These are phyloP conservation scores for Sphaerophoria rueppellii DNA, from an alignment of 2,888 invertebrate species.

Conservation along the genomic window DNA sequence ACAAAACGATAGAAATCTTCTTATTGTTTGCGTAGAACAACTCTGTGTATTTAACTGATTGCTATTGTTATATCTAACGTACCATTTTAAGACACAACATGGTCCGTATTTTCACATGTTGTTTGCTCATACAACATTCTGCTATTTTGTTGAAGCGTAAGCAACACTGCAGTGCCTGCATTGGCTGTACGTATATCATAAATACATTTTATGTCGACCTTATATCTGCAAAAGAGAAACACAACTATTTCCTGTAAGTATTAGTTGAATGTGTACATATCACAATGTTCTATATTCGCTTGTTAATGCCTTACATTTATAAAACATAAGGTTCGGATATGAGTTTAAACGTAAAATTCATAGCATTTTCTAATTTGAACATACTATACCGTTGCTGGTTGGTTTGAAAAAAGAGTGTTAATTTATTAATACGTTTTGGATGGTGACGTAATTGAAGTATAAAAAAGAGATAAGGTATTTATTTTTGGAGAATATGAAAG, in stretches of 20 bases:
- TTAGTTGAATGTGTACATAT: conserved; percentile 41
- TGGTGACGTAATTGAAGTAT: too few species aligned
- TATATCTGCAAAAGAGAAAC: conserved; percentile 30
- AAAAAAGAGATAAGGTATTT: too few species aligned
- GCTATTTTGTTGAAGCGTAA: conserved; percentile 43
- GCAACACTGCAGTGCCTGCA: conserved; percentile 51
- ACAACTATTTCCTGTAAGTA: conserved; percentile 59
- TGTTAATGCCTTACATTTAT: too few species aligned
- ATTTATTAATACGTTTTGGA: too few species aligned
- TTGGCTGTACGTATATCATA: conserved; percentile 15
- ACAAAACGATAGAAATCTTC: too few species aligned
- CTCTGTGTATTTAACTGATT: conserved; percentile 26
- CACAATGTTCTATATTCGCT: background rate
- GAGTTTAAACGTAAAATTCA: conserved; percentile 55
- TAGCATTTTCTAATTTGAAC: conserved; percentile 13
- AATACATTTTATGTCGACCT: too few species aligned
- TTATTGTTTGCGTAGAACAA: conserved; percentile 8
- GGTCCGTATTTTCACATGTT: conserved; percentile 16
- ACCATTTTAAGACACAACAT: conserved; percentile 14
- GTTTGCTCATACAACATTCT: conserved; percentile 46
- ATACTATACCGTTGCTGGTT: too few species aligned
- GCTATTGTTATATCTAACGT: conserved; percentile 6
- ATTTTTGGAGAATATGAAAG: too few species aligned
- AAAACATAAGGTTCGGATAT: conserved; percentile 46
- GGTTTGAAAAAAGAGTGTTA: too few species aligned